Base-by-base conservation (phyloP, 2,888 invertebrate genomes). In the Meteorus cinctellus region DNA sequence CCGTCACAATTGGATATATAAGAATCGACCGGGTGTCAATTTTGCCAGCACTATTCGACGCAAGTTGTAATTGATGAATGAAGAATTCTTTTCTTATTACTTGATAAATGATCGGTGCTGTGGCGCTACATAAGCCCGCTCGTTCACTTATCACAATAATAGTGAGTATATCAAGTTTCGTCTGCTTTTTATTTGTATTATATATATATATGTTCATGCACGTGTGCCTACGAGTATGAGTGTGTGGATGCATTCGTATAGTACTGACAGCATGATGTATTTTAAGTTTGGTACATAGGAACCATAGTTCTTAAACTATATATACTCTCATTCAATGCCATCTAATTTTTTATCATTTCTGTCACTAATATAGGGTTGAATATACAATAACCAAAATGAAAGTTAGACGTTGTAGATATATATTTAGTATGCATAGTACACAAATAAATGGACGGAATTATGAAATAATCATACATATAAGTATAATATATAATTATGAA, bases 331-430 rank as follows among this genome's bases (percentile, higher is more conserved):
- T 24, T 24, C 1, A 24, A 1, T 1, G 24, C 1, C 24, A 1
- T 24, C 24, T 24, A 24, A 24, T 24, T 24, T 24, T 24, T 24
- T 1, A 24, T 24, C 0, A 24, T 24, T 24, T 24, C 2, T 62
- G 31, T 29, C 16, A 1, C 27, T 62, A 4, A 4, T 55, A 16
- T 29, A 4, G 27, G 14, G 29, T 31, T n/a, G 14, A 62, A 5
- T 12, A 1, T 31, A 65, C 51, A 34, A 72, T 24, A 27, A 73
- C 51, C 24, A 27, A 55, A 55, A 65, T 48, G 34, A 55, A 27
- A 55, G 65, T 66, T 73, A 36, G 34, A 55, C 36, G 34, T 73
- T 55, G 65, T 66, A 55, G n/a, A 36, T 66, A 73, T 59, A 55
- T n/a, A 66, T 27, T 29, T 73, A 55, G 24, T 55, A 19, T 6